Base-by-base conservation (phyloP, 2,888 invertebrate species). In the Timema cristinae region DNA sequence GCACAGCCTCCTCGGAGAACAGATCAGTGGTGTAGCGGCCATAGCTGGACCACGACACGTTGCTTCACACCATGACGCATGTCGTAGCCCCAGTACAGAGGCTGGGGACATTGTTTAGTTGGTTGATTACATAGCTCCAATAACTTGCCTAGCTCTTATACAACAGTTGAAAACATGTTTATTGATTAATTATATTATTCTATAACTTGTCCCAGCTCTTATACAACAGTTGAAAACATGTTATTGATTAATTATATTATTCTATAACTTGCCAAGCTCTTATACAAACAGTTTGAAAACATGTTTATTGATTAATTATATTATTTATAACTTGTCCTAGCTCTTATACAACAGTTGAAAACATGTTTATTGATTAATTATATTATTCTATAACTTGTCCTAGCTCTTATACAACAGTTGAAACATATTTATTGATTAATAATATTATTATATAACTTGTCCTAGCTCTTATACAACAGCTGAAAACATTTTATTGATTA, bases 21-120 rank as follows among this genome's bases (percentile, higher is more conserved):
- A 95, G 80, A 77, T 94, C 92, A 0, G 96, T 96, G 0, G 92
- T 91, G 80, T 95, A 95, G 78, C 90, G 85, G 0, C 95, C 95
- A 79, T 90, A 92, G 11, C 91, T 83, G 75, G 93, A 90, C 83
- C 91, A 90, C 0, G 91, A 91, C 10, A 90, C 84, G 16, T 90
- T 84, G 32, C 89, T n/a, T 85, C 77, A 89, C 84, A 75, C 89
- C 90, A 56, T 85, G 81, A 66, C 89, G 82, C 82, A 90, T 85
- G 78, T 90, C 90, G 75, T 89, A 82, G 1, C 89, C 89, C 81
- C 86, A 87, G 77, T 85, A 84, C 48, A 82, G 81, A 76, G 80
- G 47, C 61, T 70, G 50, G n/a, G n/a, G n/a, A n/a, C n/a, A n/a
- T n/a, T n/a, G n/a, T n/a, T n/a, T n/a, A n/a, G n/a, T 48, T n/a